Base-by-base conservation (phyloP, 2,797 vertebrate species). In the Malacoraja senta region DNA sequence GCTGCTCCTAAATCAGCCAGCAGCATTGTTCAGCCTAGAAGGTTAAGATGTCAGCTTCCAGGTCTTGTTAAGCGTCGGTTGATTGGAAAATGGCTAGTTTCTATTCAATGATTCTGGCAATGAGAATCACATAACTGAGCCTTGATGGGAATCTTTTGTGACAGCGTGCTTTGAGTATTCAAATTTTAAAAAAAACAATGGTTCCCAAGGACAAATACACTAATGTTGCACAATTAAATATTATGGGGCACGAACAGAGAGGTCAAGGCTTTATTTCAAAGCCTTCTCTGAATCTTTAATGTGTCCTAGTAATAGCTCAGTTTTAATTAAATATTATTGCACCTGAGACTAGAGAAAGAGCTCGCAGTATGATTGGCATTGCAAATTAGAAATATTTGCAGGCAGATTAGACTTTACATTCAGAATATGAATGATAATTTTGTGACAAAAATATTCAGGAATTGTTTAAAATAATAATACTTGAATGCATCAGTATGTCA, bases 241-340 rank as follows among this genome's bases (percentile, higher is more conserved):
- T 86, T 86, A 63, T 63, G 61, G 6, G n/a, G 13, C 83, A 32
- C 19, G 15, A 86, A 65, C 15, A 86, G 29, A 65, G 61, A 65
- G 58, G 58, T 86, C 58, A 65, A 1, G 29, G 61, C 58, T 65
- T 63, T 86, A 86, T 65, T 86, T 86, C 83, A 32, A 86, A 65
- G 58, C 83, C 83, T 84, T 61, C 44, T 65, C 83, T 86, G 1
- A n/a, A 19, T 86, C 29, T 86, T 7, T 65, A 65, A 63, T 86
- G n/a, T 61, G 61, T 19, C 32, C 61, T n/a, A 32, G 61, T 63
- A 86, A 86, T n/a, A 86, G 61, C 61, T 65, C 81, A 7, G 83
- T 86, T 86, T 86, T 86, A 86, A 86, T 86, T 86, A 86, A 86
- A 32, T 32, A 86, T 86, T 63, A 86, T 86, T 86, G 58, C 63